Percentiles rank a stretch among this genome's conserved stretches.
These are phyloP conservation scores for Exaiptasia diaphana DNA, from an alignment of 64 coral and sea anemone species.

Conservation along the genomic window DNA sequence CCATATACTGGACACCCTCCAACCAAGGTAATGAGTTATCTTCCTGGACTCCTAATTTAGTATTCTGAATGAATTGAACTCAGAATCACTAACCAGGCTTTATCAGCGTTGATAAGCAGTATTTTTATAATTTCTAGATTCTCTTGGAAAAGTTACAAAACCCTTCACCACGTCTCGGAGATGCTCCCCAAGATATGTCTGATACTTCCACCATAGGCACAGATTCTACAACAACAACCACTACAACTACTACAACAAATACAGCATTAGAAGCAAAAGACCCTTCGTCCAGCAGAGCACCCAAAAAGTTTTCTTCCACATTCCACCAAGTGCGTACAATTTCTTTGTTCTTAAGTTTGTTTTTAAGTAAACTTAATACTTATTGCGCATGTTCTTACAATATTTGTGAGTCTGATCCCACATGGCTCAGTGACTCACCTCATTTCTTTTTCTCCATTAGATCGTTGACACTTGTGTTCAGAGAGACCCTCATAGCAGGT, in stretches of 20 bases:
- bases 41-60: neutral
- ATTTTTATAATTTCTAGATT: neutral
- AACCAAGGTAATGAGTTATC: slow-evolving; percentile 52
- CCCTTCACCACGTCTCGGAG: slow-evolving; percentile 29
- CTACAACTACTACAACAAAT: neutral
- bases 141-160: slow-evolving; percentile 52
- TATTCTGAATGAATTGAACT: neutral
- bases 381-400: neutral
- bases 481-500: slow-evolving; percentile 42
- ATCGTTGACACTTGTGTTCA: slow-evolving; percentile 51
- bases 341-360: neutral
- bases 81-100: neutral
- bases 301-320: slow-evolving; percentile 12
- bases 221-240: neutral
- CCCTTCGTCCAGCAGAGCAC: neutral
- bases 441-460: neutral
- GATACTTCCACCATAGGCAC: slow-evolving; percentile 1
- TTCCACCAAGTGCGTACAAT: slow-evolving; percentile 43
- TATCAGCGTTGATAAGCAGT: neutral
- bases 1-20: slow-evolving; percentile 76
- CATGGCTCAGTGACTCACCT: neutral
- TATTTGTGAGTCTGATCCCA: neutral
- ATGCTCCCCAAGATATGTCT: neutral
- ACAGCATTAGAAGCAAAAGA: neutral
- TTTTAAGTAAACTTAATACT: neutral